phyloP scores from a whole-genome alignment of 2,113 vertebrate genomes.

The Hepsetus odoe region DNA sequence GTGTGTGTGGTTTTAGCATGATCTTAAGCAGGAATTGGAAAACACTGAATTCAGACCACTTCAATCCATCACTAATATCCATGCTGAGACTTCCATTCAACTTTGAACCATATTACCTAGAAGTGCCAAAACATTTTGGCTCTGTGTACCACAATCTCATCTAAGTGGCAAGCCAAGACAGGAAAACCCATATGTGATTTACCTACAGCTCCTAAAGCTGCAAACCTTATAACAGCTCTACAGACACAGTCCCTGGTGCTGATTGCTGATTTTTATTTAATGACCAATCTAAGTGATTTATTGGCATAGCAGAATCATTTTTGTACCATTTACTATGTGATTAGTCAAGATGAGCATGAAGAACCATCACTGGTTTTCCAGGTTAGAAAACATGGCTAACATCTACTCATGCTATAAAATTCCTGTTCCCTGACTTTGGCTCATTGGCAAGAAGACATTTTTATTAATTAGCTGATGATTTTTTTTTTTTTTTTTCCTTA shows the following conservation, averaged over 20 bases:
- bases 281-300: too few relatives aligned
- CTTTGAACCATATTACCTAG: not conserved
- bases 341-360: not conserved
- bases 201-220: not conserved
- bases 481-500: too few relatives aligned
- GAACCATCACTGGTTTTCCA: not conserved
- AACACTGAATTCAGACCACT: not conserved
- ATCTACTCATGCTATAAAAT: not conserved
- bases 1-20: not conserved
- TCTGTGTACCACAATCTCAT: not conserved
- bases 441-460: not conserved
- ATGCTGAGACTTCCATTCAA: constrained; percentile 1
- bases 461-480: not conserved
- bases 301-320: too few relatives aligned
- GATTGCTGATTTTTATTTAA: too few relatives aligned
- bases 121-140: not conserved
- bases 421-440: not conserved
- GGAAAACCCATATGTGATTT: not conserved
- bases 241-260: too few relatives aligned
- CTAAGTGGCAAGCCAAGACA: not conserved
- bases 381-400: too few relatives aligned
- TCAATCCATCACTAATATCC: not conserved
- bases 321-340: not conserved
- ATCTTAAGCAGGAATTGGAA: not conserved
- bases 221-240: not conserved